Base-by-base conservation (phyloP, 2,113 vertebrate genomes). In the Geococcyx californianus region DNA sequence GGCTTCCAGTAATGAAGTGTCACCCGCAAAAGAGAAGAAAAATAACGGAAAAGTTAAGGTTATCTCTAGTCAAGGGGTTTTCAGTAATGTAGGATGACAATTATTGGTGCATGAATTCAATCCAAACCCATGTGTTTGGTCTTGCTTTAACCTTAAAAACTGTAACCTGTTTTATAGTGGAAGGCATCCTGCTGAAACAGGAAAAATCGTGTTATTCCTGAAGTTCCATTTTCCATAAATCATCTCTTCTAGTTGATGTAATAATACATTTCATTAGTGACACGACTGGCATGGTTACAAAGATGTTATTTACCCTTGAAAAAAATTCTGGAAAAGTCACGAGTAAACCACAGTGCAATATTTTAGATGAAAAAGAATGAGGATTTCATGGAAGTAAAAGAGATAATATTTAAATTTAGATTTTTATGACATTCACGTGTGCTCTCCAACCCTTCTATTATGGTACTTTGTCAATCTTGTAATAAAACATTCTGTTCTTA, bases 1-100 rank as follows among this genome's bases (percentile, higher is more conserved):
- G 79, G 33, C 60, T 93, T 96, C 64, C 79, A 90, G 62, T 97
- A 98, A 98, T 97, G 94, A 98, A 93, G 94, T 97, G 85, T 97
- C 95, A 95, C 55, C 84, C 77, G 83, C 60, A 97, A 74, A 97
- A 94, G 52, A 91, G 67, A 82, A 47, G 24, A 54, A 90, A 94
- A 95, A 56, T 64, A 97, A 94, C 63, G 33, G 66, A 82, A 96
- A 95, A 84, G 45, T 40, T 73, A 34, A 62, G 45, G 56, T 84
- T 81, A 93, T 85, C 80, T 91, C 49, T 45, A 97, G 68, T 90
- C 51, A 86, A 88, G 24, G 14, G 88, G 36, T 76, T 90, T 90
- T 96, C 54, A 78, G 60, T 89, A 92, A 91, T 9, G 16, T n/a
- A 76, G 24, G 18, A 60, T 42, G 42, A 67, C 25, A 83, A 89